Conservation (phyloP, 2,888 invertebrate genomes). For the Galeruca laticollis region DNA sequence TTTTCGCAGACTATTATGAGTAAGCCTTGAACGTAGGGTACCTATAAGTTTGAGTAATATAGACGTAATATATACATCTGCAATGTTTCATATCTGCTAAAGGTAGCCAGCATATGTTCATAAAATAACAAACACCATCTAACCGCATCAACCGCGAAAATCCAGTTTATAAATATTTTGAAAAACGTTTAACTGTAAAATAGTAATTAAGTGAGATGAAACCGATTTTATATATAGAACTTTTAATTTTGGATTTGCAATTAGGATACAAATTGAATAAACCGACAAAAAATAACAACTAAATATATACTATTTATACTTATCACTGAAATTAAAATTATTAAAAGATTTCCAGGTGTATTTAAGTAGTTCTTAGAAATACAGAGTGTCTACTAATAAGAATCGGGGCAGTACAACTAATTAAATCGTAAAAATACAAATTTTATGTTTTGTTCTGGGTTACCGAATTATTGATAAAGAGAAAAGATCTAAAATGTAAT, state of each 20-base stretch:
- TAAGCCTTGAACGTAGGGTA: neutral
- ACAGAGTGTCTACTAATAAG: too few species aligned
- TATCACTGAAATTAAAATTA: too few species aligned
- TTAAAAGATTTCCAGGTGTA: too few species aligned
- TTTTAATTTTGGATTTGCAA: neutral
- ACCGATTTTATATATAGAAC: neutral
- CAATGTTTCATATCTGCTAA: neutral
- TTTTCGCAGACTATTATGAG: too few species aligned
- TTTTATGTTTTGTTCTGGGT: too few species aligned
- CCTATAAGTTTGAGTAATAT: too few species aligned
- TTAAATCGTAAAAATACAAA: too few species aligned
- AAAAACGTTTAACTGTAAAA: constrained; percentile 1
- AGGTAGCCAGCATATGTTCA: neutral
- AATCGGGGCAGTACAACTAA: too few species aligned
- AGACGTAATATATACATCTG: neutral
- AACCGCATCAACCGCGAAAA: neutral
- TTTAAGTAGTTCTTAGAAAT: too few species aligned
- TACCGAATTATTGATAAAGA: too few species aligned
- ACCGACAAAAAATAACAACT: neutral
- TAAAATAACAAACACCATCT: constrained; percentile 1
- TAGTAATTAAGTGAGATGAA: neutral
- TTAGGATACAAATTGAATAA: neutral
- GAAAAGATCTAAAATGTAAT: too few species aligned
- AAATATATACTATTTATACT: too few species aligned
- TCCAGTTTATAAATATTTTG: constrained; percentile 12